phyloP scores from a whole-genome alignment of 2,113 vertebrate genomes.

The Raja brachyura region DNA sequence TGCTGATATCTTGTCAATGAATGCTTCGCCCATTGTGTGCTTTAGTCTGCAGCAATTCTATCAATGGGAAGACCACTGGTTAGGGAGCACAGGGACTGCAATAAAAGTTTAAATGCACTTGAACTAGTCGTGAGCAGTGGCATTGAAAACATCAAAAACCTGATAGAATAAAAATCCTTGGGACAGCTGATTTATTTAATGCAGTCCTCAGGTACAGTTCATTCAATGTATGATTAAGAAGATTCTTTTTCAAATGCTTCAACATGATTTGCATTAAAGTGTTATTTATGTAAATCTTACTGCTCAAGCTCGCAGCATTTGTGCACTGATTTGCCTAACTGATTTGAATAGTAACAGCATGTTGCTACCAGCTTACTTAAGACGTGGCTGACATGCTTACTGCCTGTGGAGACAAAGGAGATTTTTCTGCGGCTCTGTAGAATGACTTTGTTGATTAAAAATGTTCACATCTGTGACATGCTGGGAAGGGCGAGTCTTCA shows the following conservation, averaged over 20 bases:
- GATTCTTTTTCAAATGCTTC: not conserved
- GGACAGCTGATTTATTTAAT: not conserved
- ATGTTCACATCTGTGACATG: not conserved
- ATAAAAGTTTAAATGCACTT: not conserved
- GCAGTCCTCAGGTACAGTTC: not conserved
- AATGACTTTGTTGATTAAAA: not conserved
- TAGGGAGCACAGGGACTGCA: not conserved
- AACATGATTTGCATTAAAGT: constrained; percentile 9
- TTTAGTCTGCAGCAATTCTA: not conserved
- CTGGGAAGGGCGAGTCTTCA: not conserved
- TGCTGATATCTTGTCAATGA: not conserved
- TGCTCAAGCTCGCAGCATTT: not conserved
- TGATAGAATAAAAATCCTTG: not conserved
- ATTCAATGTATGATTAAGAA: too few species aligned
- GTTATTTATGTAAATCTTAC: not conserved
- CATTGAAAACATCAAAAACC: not conserved
- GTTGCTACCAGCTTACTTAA: too few species aligned
- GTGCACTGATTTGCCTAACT: not conserved
- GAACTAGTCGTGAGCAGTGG: not conserved
- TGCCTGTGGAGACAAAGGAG: not conserved
- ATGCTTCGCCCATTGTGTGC: not conserved
- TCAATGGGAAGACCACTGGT: not conserved
- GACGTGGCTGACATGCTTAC: not conserved
- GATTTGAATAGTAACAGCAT: too few species aligned
- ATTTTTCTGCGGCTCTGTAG: not conserved